Conservation (phyloP, 2,888 invertebrate species). For the Augochlorella aurata region DNA sequence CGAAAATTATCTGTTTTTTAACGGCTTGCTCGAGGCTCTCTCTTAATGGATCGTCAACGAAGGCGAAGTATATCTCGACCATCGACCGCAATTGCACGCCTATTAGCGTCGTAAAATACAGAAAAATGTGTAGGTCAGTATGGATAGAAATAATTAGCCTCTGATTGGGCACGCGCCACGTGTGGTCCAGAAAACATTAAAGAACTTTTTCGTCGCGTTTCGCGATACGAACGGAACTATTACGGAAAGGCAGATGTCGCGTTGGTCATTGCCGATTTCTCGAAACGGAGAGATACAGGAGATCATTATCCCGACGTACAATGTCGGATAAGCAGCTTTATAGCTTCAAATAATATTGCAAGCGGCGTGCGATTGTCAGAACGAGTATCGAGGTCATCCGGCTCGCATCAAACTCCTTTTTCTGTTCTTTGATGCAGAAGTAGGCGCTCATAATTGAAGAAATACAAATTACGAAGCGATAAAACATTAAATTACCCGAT, state of each 20-base stretch:
- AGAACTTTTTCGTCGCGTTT: background rate
- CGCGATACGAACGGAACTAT: background rate
- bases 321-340: background rate
- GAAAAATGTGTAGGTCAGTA: background rate
- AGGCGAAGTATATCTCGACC: constrained; percentile 6
- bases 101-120: constrained; percentile 8
- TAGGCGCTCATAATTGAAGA: background rate
- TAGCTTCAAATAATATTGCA: background rate
- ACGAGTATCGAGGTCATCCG: background rate
- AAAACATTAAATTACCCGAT: constrained; percentile 2
- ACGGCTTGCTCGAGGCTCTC: too few species aligned
- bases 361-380: background rate
- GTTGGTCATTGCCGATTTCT: constrained; percentile 27
- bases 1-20: too few species aligned
- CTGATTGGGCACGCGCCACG: too few species aligned
- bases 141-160: too few species aligned
- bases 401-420: background rate
- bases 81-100: constrained; percentile 16
- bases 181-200: background rate
- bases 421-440: background rate
- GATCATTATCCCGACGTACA: constrained; percentile 9
- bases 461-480: background rate
- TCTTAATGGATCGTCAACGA: background rate
- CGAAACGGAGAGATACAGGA: constrained; percentile 30
- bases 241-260: constrained; percentile 7